Evolutionary conservation across 2,888 invertebrate genomes (phyloP), one percentile per base, ranked within the genome.

Genomic region (Calameuta filiformis): DNA sequence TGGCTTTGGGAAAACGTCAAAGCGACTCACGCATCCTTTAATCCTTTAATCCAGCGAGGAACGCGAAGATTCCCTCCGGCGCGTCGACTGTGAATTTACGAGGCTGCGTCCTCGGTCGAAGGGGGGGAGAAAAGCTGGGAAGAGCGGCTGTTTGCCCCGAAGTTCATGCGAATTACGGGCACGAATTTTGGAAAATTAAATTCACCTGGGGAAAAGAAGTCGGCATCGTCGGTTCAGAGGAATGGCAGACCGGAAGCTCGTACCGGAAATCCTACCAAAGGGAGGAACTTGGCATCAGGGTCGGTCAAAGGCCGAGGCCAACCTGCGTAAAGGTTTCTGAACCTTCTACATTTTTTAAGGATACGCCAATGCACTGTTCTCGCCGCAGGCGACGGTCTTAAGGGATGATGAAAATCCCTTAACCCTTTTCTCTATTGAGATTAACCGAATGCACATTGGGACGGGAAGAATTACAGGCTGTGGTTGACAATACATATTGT

Each of bases 1-100:
- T 71, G 12, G 30, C 12, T 30, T 30, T 12, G 12, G 11, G 82
- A 75, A 79, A 79, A 79, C 76, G 82, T 83, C 83, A 81, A 85
- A 85, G 81, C 81, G 35, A 77, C 31, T 75, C 79, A 79, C 84
- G 79, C 84, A 80, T 82, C 83, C 85, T 85, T 86, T 85, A 85
- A 85, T 86, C 85, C 86, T 83, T 82, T 85, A 85, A 86, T 84
- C 81, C 82, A 81, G 77, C 82, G 80, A 81, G 71, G 71, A 33
- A 33, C 71, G 34, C 71, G 80, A 80, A 81, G 82, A 81, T 79
- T 86, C 34, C 71, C 71, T 71, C 15, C 71, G 71, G 77, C 80
- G 79, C 82, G 80, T 81, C 81, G 81, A 83, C 82, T 85, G 79
- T 83, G 80, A 83, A 84, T 84, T 86, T 85, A 81, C 81, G 81